Conservation (phyloP, 2,888 invertebrate species). For the Plebejus melissa region DNA sequence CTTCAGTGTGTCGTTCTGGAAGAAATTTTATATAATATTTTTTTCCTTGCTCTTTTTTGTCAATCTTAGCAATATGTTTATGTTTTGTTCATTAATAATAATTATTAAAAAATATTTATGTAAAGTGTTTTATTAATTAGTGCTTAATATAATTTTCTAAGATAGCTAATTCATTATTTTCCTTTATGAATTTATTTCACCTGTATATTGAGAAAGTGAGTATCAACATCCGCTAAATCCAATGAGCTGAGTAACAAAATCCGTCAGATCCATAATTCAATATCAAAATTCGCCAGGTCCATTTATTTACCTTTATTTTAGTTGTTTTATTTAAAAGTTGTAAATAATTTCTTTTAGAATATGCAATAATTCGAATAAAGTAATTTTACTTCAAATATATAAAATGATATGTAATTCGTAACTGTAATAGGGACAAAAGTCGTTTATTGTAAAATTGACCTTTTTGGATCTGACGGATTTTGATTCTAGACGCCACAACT, state of each 20-base stretch:
- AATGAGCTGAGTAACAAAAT: slow-evolving; percentile 32
- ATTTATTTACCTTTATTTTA: slow-evolving; percentile 24
- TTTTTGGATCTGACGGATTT: slow-evolving; percentile 30
- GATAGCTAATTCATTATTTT: slow-evolving; percentile 19
- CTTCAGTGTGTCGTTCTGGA: slow-evolving; percentile 25
- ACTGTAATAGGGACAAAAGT: slow-evolving; percentile 28
- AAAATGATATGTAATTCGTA: slow-evolving; percentile 29
- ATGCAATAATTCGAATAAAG: slow-evolving; percentile 29
- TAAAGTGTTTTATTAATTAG: slow-evolving; percentile 13
- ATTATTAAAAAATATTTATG: slow-evolving; percentile 17
- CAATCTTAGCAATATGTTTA: slow-evolving; percentile 27
- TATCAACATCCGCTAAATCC: slow-evolving; percentile 35
- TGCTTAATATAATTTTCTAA: slow-evolving; percentile 17
- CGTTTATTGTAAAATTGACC: slow-evolving; percentile 30
- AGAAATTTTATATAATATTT: slow-evolving; percentile 22
- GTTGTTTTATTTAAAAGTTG: slow-evolving; percentile 19
- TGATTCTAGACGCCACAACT: slow-evolving; percentile 13
- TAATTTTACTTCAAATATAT: slow-evolving; percentile 30
- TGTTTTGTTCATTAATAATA: slow-evolving; percentile 27
- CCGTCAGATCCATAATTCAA: slow-evolving; percentile 27
- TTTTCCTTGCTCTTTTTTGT: slow-evolving; percentile 8
- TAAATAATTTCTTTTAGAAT: slow-evolving; percentile 16
- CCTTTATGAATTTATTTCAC: slow-evolving; percentile 29
- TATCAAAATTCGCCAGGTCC: slow-evolving; percentile 24
- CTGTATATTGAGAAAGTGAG: slow-evolving; percentile 35